Conservation (phyloP, 2,888 invertebrate species). For the Aporophyla lueneburgensis region DNA sequence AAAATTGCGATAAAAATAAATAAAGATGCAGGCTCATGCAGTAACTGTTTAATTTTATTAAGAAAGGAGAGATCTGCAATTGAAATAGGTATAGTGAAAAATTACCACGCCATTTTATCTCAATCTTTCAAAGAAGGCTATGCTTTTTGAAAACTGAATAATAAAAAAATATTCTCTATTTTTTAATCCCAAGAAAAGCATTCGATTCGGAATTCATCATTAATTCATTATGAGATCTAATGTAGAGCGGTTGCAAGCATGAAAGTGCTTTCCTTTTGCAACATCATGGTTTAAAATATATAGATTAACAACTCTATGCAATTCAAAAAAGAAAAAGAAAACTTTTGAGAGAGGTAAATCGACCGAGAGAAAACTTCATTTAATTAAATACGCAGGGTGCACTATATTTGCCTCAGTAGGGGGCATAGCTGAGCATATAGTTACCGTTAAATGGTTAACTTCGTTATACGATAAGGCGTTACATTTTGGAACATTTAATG, state of each 20-base stretch:
- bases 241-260: background rate
- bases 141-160: background rate
- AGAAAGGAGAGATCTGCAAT: background rate
- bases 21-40: background rate
- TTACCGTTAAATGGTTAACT: too few species aligned
- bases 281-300: background rate
- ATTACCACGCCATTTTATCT: background rate
- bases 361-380: constrained; percentile 3
- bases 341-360: background rate
- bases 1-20: background rate
- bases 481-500: too few species aligned
- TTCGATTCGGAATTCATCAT: background rate
- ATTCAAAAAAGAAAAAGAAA: background rate
- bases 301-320: background rate
- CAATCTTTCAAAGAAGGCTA: background rate
- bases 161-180: too few species aligned
- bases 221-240: background rate
- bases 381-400: too few species aligned
- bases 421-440: background rate
- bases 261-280: background rate
- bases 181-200: background rate
- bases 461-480: too few species aligned
- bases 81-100: background rate
- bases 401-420: background rate
- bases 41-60: background rate